Base-by-base conservation (phyloP, 2,113 vertebrate genomes). In the Coreoperca whiteheadi region DNA sequence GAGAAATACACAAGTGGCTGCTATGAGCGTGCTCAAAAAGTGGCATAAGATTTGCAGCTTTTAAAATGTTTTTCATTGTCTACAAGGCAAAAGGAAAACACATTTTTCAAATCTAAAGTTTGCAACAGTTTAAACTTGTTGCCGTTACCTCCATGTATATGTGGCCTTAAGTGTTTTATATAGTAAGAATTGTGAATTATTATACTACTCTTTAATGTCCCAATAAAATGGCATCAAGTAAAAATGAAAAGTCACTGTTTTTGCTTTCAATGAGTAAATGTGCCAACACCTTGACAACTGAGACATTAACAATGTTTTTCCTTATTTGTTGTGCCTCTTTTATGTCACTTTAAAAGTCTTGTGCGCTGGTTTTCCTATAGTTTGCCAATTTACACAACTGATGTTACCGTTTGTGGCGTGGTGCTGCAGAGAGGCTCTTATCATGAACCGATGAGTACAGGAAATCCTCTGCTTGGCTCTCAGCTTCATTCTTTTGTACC, bases 201-300 rank as follows among this genome's bases (percentile, higher is more conserved):
- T n/a, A n/a, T n/a, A n/a, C n/a, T n/a, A n/a, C 71, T 84, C 70
- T 5, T 30, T 12, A 72, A 50, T 21, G 61, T 76, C 8, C 15
- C 6, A 90, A 83, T 80, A 84, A 85, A 85, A 79, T 1, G 6
- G 9, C 51, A 39, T 59, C 30, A 23, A 61, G 39, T 69, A 67
- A 16, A 81, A 72, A 18, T 75, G 5, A 48, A 63, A 50, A n/a
- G n/a, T n/a, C 25, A 43, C 41, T 39, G 32, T 28, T 28, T 57
- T 21, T 70, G 14, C 12, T 51, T 50, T 48, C 1, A 65, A 1
- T 70, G 41, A 37, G 20, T 54, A 1, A 39, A 64, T 72, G 53
- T 60, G 39, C 46, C 32, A 21, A 15, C 11, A 18, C 2, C 34
- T 4, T 15, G 8, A 34, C 10, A 60, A 37, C 0, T 34, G 18